Evolutionary conservation across 2,797 vertebrate genomes (phyloP).

Genomic region (Melanitta fusca): DNA sequence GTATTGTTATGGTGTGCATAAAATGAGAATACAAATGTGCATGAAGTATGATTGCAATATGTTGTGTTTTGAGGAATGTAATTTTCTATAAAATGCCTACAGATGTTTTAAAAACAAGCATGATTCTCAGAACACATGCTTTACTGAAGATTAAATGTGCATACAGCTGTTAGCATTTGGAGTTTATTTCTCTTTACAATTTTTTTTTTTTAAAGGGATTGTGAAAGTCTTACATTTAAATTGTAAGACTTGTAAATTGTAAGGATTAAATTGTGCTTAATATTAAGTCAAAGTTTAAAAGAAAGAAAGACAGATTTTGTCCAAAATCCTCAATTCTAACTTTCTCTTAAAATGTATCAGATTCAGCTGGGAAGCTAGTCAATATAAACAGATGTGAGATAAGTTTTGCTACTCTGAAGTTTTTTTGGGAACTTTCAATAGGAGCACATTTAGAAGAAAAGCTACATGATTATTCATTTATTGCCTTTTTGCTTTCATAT

Average conservation of each 20-base stretch:
- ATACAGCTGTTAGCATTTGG: conserved; percentile 4
- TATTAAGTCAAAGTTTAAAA: not conserved
- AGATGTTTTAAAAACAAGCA: conserved; percentile 57
- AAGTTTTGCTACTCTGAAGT: conserved; percentile 17
- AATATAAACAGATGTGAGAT: conserved; percentile 45
- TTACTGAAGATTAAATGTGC: conserved; percentile 29
- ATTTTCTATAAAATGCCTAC: conserved; percentile 46
- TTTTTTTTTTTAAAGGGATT: not conserved
- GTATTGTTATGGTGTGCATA: not conserved
- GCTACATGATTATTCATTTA: conserved; percentile 32
- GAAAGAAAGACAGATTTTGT: not conserved
- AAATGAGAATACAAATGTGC: not conserved
- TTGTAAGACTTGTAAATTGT: no score
- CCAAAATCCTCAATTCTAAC: not conserved
- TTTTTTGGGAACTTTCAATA: conserved; percentile 32
- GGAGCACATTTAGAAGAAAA: not conserved
- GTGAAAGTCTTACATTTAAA: not conserved
- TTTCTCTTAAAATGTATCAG: not conserved
- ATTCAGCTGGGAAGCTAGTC: conserved; percentile 31
- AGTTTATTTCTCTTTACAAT: not conserved
- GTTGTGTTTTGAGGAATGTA: not conserved
- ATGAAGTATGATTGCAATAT: conserved; percentile 22
- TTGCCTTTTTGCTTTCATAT: conserved; percentile 19
- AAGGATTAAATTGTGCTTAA: not conserved
- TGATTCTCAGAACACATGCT: conserved; percentile 19